phyloP scores from a whole-genome alignment of 2,797 vertebrate species.

The Acrossocheilus fasciatus region DNA sequence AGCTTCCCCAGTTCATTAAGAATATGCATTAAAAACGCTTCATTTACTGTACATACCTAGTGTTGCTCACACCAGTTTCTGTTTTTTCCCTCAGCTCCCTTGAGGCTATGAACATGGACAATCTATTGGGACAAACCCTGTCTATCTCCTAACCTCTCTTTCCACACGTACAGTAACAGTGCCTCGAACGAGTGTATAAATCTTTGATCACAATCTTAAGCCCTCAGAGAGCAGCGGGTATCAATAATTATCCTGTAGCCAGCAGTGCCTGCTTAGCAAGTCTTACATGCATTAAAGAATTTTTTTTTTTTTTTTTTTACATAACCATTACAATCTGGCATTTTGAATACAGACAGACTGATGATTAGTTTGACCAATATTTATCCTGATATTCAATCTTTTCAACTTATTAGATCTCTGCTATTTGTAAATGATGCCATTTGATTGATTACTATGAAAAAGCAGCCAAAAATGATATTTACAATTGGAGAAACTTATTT shows the following conservation, averaged over 20 bases:
- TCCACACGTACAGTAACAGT: neutral
- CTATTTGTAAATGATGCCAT: neutral
- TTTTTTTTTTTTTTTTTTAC: neutral
- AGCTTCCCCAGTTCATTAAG: neutral
- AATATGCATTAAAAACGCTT: neutral
- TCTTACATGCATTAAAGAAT: constrained; percentile 4
- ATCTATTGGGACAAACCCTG: constrained; percentile 4
- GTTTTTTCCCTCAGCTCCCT: neutral
- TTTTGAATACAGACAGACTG: neutral
- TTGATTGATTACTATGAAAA: neutral
- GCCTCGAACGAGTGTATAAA: constrained; percentile 11
- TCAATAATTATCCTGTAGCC: constrained; percentile 34
- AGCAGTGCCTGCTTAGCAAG: neutral
- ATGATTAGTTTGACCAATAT: constrained; percentile 5
- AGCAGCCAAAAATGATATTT: neutral
- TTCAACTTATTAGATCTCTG: neutral
- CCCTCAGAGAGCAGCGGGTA: constrained; percentile 8
- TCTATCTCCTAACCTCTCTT: constrained; percentile 9
- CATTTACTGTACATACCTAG: neutral
- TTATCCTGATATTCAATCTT: neutral
- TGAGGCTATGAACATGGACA: neutral
- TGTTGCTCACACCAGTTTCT: neutral
- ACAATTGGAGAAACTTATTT: neutral
- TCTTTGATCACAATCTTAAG: constrained; percentile 26
- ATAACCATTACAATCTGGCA: constrained; percentile 32